Base-by-base conservation (phyloP, 2,888 invertebrate genomes). In the Acronicta aceris region DNA sequence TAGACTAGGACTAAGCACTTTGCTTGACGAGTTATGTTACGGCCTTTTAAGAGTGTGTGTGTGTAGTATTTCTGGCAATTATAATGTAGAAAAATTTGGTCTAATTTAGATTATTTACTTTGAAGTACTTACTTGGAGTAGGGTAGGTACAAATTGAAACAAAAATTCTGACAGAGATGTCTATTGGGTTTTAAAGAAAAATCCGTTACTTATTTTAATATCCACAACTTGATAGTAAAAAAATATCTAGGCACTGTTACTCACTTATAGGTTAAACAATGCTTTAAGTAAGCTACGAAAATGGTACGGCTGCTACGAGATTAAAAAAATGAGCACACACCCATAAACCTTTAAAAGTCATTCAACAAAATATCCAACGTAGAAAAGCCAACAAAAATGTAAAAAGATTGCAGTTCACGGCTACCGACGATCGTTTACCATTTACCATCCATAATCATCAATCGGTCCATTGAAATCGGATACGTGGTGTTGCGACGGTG, bases 381-480 rank as follows among this genome's bases (percentile, higher is more conserved):
- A 65, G 73, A 80, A 74, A 48, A 78, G 52, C 67, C 61, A 69
- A 67, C 59, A 71, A 68, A 65, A 74, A 70, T 46, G 65, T 70
- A 66, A 78, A 71, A 74, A 76, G 76, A 78, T 79, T 79, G 71
- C 76, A 76, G 79, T 78, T 76, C 79, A 78, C 76, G 80, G 81
- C 76, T 79, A 78, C 81, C 78, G 76, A 78, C 81, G 82, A 84
- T 84, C 82, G 81, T 81, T 82, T 79, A 81, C 74, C 78, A 83
- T 82, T 82, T 79, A 82, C 74, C 78, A 83, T 83, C 82, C 81
- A 88, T 88, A 84, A 86, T 81, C 86, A 85, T 89, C 87, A 87
- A 88, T 87, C 86, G 89, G 84, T 81, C 85, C 85, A 89, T 89
- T 87, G 89, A 86, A 90, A 88, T 88, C 84, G 81, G 86, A 87